Conservation (phyloP, 2,888 invertebrate species). For the Ophion ventricosus region DNA sequence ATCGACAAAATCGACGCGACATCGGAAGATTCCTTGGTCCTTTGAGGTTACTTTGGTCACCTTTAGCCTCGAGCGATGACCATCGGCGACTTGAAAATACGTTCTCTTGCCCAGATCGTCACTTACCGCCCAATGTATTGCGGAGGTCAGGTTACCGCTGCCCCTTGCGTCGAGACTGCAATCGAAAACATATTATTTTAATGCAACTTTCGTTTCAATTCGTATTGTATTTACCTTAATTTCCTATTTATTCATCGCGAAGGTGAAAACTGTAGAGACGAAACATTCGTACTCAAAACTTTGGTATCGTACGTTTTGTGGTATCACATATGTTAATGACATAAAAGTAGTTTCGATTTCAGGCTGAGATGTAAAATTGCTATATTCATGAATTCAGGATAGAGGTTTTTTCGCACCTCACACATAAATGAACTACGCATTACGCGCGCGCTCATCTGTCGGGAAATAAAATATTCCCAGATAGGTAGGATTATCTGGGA, state of each 20-base stretch:
- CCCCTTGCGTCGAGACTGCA: slow-evolving; percentile 90
- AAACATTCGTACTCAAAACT: too few species aligned
- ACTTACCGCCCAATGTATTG: slow-evolving; percentile 91
- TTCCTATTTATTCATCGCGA: not conserved
- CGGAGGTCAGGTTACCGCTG: slow-evolving; percentile 87
- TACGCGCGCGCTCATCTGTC: too few species aligned
- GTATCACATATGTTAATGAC: too few species aligned
- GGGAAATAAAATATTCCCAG: too few species aligned
- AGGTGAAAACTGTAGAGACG: not conserved
- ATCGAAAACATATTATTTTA: slow-evolving; percentile 17
- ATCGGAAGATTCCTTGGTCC: slow-evolving; percentile 94
- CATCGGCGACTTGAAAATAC: slow-evolving; percentile 90
- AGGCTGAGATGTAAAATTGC: too few species aligned
- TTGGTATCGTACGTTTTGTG: too few species aligned
- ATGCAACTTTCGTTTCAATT: not conserved
- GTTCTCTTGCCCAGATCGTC: slow-evolving; percentile 91
- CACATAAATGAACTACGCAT: too few species aligned
- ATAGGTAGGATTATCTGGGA: too few species aligned
- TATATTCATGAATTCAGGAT: too few species aligned
- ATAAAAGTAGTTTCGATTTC: too few species aligned
- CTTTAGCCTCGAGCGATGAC: slow-evolving; percentile 87
- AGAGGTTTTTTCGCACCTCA: too few species aligned
- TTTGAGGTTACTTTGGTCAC: slow-evolving; percentile 89
- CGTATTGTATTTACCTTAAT: not conserved
- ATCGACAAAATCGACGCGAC: slow-evolving; percentile 94